Evolutionary conservation across 2,797 vertebrate species (phyloP).

Genomic region (Pogoniulus pusillus): DNA sequence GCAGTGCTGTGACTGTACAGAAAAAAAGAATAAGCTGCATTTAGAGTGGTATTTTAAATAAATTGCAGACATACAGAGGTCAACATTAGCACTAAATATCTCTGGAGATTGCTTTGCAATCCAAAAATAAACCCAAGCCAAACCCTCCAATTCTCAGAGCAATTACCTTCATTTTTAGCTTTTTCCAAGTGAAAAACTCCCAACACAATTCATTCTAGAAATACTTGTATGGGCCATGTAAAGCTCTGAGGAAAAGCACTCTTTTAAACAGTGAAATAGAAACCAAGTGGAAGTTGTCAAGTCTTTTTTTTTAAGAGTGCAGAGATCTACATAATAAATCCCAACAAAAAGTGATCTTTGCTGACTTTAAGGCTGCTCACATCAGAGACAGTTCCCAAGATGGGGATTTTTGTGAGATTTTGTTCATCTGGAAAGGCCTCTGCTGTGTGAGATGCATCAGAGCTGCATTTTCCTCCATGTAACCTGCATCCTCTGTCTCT

Average conservation of each 20-base stretch:
- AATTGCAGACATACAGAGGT: not conserved
- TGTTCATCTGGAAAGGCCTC: not conserved
- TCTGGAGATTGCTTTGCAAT: not conserved
- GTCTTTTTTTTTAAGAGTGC: not conserved
- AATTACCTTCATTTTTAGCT: slow-evolving; percentile 38
- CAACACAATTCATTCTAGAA: slow-evolving; percentile 1
- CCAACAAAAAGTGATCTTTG: not conserved
- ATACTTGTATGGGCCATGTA: not conserved
- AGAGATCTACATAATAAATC: not conserved
- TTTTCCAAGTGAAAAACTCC: not conserved
- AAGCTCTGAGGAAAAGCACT: not conserved
- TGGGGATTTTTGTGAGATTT: not conserved
- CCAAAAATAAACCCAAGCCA: not conserved
- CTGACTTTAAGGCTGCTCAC: not conserved
- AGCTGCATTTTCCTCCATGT: not conserved
- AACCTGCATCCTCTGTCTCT: not conserved
- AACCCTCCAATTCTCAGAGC: not conserved
- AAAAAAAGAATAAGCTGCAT: not conserved
- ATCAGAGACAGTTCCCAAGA: not conserved
- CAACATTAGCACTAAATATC: not conserved
- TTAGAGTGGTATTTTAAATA: slow-evolving; percentile 33
- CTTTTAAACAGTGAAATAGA: not conserved
- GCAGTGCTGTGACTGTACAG: not conserved
- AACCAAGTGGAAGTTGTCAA: not conserved
- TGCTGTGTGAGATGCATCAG: not conserved